Evolutionary conservation across 2,113 vertebrate genomes (phyloP).

Genomic region (Anthoscopus minutus): DNA sequence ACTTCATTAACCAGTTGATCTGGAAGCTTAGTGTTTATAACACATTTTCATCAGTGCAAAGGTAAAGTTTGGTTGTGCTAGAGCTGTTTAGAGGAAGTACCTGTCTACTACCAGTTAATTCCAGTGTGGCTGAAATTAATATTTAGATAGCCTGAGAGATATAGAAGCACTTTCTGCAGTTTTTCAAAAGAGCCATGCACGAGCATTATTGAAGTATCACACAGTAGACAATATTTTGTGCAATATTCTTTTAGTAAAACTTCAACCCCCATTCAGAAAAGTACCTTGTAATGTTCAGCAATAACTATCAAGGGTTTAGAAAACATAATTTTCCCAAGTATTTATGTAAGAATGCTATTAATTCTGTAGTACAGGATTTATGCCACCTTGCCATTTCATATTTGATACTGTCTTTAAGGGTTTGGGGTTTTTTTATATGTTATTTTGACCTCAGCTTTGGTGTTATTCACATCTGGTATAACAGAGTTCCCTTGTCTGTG

Average conservation of each 20-base stretch:
- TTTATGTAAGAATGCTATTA: neutral
- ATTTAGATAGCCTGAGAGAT: neutral
- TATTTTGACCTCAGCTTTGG: neutral
- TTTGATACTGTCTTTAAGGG: neutral
- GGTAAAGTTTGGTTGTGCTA: neutral
- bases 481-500: neutral
- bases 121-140: neutral
- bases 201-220: neutral
- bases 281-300: neutral
- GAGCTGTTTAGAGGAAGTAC: neutral
- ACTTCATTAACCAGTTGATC: neutral
- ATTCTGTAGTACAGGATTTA: neutral
- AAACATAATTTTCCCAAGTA: neutral
- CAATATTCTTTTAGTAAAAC: neutral
- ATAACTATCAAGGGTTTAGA: neutral
- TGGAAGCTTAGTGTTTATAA: neutral
- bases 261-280: neutral
- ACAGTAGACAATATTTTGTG: neutral
- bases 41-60: neutral
- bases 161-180: neutral
- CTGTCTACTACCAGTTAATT: neutral
- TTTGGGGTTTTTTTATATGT: rapidly evolving
- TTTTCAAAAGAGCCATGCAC: neutral
- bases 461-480: neutral
- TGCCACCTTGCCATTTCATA: neutral